Conservation (phyloP, 2,888 invertebrate species). For the Morpho deidamia region DNA sequence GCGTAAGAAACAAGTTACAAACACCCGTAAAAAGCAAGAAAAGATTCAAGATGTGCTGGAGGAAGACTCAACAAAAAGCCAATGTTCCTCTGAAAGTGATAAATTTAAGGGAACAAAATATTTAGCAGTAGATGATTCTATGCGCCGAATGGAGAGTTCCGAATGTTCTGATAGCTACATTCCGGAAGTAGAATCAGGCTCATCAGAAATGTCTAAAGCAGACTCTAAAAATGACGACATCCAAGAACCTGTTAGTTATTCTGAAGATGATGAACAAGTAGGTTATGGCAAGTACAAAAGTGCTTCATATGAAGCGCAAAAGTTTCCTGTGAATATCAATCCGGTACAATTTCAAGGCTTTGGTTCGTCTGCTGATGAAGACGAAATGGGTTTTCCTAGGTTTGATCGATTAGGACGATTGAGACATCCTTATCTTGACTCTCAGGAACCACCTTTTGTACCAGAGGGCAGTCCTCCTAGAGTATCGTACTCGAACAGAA, state of each 20-base stretch:
- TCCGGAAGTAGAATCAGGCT: conserved; percentile 81
- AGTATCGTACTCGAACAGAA: conserved; percentile 64
- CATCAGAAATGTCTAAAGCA: conserved; percentile 79
- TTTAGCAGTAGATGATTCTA: conserved; percentile 59
- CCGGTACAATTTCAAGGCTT: conserved; percentile 79
- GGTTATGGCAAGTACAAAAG: conserved; percentile 67
- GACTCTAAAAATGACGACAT: conserved; percentile 64
- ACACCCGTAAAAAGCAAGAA: conserved; percentile 76
- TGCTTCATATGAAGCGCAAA: conserved; percentile 59
- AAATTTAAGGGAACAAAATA: conserved; percentile 57
- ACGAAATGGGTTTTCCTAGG: conserved; percentile 82
- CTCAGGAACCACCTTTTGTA: conserved; percentile 65
- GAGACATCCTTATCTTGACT: conserved; percentile 71
- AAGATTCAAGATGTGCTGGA: conserved; percentile 76
- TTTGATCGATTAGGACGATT: conserved; percentile 79
- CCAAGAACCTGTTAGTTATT: conserved; percentile 62
- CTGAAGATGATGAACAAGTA: conserved; percentile 77
- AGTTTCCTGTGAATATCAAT: conserved; percentile 65
- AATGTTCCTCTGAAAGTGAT: conserved; percentile 73
- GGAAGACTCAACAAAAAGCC: conserved; percentile 72
- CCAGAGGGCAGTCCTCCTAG: conserved; percentile 73
- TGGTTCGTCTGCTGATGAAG: conserved; percentile 81
- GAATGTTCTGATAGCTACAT: conserved; percentile 84
- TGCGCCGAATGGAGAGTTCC: conserved; percentile 79
- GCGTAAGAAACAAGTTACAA: conserved; percentile 80